A percentile compares a stretch with the other conserved stretches of the same genome.
These are phyloP conservation scores for Urechis unicinctus DNA, from an alignment of 2,888 invertebrate genomes.

Conservation along the genomic window DNA sequence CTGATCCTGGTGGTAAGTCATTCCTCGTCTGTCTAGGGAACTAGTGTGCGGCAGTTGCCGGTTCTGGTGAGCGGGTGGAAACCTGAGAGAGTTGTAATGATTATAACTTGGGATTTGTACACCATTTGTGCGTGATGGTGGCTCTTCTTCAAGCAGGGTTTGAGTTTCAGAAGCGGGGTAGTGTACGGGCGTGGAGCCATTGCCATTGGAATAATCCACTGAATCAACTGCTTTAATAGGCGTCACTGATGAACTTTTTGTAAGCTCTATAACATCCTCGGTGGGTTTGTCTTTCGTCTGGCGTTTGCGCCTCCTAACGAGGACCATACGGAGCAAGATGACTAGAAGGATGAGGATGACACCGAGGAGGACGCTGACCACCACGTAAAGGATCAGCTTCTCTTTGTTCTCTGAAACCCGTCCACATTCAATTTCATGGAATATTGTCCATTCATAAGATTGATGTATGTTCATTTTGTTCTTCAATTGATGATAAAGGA, in stretches of 20 bases:
- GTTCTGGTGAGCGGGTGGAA: not conserved
- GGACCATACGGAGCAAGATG: slow-evolving; percentile 1
- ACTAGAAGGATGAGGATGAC: slow-evolving; percentile 2
- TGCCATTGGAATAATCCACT: no score
- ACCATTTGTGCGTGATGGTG: not conserved
- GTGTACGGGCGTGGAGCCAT: not conserved
- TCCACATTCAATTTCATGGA: no score
- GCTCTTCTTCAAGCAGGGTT: not conserved
- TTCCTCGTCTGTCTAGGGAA: no score
- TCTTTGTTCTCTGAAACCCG: slow-evolving; percentile 6
- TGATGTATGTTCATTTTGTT: no score
- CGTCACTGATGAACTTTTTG: no score
- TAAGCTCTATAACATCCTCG: no score
- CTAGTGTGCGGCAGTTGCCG: no score
- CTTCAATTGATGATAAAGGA: no score
- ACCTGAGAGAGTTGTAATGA: not conserved
- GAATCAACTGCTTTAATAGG: no score
- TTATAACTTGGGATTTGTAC: slow-evolving; percentile 6
- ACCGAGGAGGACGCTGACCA: slow-evolving; percentile 2
- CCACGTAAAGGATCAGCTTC: slow-evolving; percentile 5
- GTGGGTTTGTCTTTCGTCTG: slow-evolving; percentile 4
- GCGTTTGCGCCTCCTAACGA: not conserved
- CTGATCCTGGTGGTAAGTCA: not conserved
- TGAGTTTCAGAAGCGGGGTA: not conserved
- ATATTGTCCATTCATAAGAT: no score